Conservation (phyloP, 2,888 invertebrate genomes). For the Hemaris fuciformis region DNA sequence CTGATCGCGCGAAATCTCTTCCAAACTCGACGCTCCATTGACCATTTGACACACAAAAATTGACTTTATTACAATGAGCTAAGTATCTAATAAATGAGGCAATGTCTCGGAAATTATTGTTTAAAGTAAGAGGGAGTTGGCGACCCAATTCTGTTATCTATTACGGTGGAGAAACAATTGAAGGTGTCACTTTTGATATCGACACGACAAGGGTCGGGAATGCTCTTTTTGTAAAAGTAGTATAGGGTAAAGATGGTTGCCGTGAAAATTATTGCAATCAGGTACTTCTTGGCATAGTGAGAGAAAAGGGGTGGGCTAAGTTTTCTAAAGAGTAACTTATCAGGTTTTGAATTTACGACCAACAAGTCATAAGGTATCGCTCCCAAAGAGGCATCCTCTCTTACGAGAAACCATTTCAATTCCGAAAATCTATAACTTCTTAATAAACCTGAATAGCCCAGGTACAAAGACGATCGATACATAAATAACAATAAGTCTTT, state of each 20-base stretch:
- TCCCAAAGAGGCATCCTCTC: background rate
- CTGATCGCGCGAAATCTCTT: slow-evolving; percentile 29
- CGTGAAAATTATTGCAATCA: no score
- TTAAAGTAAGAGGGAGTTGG: background rate
- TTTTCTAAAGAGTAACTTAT: no score
- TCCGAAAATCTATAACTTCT: background rate
- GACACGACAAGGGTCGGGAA: background rate
- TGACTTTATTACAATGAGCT: slow-evolving; percentile 16
- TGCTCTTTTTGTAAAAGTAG: background rate
- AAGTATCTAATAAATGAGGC: background rate
- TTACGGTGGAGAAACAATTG: background rate
- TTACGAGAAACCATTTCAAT: background rate
- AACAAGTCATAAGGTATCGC: no score
- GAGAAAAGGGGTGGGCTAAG: no score
- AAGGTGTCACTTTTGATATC: background rate
- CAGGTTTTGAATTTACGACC: no score
- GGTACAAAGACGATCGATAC: background rate
- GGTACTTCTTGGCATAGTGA: no score
- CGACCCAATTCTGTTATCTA: background rate
- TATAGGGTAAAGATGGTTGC: no score
- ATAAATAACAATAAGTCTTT: background rate
- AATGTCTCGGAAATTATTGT: background rate
- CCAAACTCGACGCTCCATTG: slow-evolving; percentile 34
- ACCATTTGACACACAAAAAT: slow-evolving; percentile 20
- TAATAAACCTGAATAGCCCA: background rate